Conservation (phyloP, 2,888 invertebrate genomes). For the Eupithecia subfuscata region DNA sequence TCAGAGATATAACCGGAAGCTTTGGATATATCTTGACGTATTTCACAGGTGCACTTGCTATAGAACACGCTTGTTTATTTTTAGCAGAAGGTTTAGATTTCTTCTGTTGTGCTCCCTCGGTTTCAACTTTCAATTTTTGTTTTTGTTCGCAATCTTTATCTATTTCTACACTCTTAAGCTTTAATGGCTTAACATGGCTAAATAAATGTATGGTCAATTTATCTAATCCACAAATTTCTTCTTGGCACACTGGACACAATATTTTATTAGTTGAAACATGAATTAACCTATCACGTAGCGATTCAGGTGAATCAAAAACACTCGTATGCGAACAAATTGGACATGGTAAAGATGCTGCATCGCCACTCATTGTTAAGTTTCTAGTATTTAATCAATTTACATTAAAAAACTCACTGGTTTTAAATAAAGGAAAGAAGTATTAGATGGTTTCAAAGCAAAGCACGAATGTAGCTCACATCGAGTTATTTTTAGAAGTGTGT, state of each 20-base stretch:
- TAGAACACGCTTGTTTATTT: constrained; percentile 68
- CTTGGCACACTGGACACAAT: constrained; percentile 90
- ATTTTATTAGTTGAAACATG: constrained; percentile 90
- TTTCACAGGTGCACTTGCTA: constrained; percentile 67
- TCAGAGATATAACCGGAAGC: constrained; percentile 71
- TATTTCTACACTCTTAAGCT: constrained; percentile 49
- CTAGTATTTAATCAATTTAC: not conserved
- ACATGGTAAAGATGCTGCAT: constrained; percentile 86
- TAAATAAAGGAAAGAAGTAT: not conserved
- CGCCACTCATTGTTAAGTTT: constrained; percentile 68
- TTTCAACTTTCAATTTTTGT: constrained; percentile 52
- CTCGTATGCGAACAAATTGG: constrained; percentile 90
- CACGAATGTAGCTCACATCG: constrained; percentile 66
- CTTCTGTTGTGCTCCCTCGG: constrained; percentile 57
- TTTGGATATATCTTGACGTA: constrained; percentile 80
- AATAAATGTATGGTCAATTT: constrained; percentile 93
- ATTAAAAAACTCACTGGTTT: not conserved
- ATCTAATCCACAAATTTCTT: constrained; percentile 89
- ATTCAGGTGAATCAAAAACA: constrained; percentile 88
- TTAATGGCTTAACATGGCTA: constrained; percentile 84
- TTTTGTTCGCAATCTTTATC: constrained; percentile 44
- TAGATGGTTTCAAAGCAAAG: constrained; percentile 39
- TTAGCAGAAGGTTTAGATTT: constrained; percentile 68
- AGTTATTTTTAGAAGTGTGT: constrained; percentile 75
- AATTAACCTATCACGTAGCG: constrained; percentile 88